These are phyloP conservation scores for Leptogaster cylindrica DNA, from an alignment of 2,888 invertebrate genomes.

Conservation along the genomic window DNA sequence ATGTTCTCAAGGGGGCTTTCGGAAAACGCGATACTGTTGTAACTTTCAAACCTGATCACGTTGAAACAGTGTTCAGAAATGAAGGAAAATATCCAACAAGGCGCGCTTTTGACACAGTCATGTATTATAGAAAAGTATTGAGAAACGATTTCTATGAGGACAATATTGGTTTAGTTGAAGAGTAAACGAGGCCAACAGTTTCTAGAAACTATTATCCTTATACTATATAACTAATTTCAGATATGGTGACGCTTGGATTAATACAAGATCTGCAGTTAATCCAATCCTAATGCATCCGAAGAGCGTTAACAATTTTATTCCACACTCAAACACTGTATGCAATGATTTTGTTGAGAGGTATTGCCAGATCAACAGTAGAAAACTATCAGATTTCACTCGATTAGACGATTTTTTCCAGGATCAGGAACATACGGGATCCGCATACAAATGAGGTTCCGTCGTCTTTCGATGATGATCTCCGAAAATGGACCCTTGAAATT, in stretches of 20 bases:
- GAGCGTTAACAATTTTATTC: slow-evolving; percentile 53
- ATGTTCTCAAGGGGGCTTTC: no score
- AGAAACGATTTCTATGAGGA: slow-evolving; percentile 49
- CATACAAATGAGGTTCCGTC: slow-evolving; percentile 50
- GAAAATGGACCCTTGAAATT: slow-evolving; percentile 68
- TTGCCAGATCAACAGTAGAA: background rate
- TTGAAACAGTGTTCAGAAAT: slow-evolving; percentile 47
- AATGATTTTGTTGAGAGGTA: slow-evolving; percentile 55
- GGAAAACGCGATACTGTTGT: slow-evolving; percentile 13
- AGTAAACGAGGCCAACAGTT: no score
- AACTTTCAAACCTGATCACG: slow-evolving; percentile 19
- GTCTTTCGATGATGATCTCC: slow-evolving; percentile 64
- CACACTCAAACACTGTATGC: slow-evolving; percentile 54
- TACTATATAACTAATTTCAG: no score
- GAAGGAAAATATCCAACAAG: slow-evolving; percentile 37
- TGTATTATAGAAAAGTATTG: slow-evolving; percentile 25
- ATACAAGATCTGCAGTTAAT: slow-evolving; percentile 66
- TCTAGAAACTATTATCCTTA: no score
- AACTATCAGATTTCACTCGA: background rate
- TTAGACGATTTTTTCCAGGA: no score
- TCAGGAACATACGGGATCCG: slow-evolving; percentile 51
- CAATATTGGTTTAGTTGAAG: slow-evolving; percentile 51
- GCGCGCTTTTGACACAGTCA: slow-evolving; percentile 22
- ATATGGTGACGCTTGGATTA: slow-evolving; percentile 72
- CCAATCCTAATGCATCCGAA: slow-evolving; percentile 56